phyloP scores from a whole-genome alignment of 2,113 vertebrate species.

The Recurvirostra avosetta region DNA sequence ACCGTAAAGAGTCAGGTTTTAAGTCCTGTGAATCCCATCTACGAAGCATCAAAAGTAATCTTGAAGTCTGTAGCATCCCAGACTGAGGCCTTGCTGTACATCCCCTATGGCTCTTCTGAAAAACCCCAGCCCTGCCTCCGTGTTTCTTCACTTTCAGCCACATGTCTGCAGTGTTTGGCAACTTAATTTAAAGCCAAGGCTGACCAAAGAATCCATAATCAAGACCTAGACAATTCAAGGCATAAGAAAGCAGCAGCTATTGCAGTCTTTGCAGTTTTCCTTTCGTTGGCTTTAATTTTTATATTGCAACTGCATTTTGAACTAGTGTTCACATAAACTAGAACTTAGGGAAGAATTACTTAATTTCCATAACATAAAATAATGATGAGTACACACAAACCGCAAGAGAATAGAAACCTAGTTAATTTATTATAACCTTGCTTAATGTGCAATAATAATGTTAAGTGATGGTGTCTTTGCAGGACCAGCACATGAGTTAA shows the following conservation, averaged over 20 bases:
- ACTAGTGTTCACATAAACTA: not conserved
- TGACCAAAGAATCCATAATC: not conserved
- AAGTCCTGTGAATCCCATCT: not conserved
- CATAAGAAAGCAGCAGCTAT: not conserved
- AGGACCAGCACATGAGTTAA: not conserved
- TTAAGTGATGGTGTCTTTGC: conserved; percentile 8
- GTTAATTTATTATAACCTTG: conserved; percentile 27
- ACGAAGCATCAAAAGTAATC: not conserved
- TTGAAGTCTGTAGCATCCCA: not conserved
- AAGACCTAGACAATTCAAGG: not conserved
- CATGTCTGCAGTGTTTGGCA: not conserved
- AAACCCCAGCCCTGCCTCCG: not conserved
- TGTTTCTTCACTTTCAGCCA: not conserved
- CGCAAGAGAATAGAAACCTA: conserved; percentile 9
- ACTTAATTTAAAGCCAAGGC: not conserved
- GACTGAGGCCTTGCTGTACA: not conserved
- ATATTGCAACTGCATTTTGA: not conserved
- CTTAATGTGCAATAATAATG: not conserved
- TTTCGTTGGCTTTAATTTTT: not conserved
- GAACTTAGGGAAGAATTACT: conserved; percentile 9
- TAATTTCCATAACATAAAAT: conserved; percentile 19
- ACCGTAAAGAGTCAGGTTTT: not conserved
- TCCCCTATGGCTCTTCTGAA: not conserved
- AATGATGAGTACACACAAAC: not conserved
- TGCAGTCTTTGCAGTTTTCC: not conserved